A percentile compares a stretch with the other conserved stretches of the same genome.
Conservation (phyloP, 2,888 invertebrate species). For the Hymenopus coronatus region DNA sequence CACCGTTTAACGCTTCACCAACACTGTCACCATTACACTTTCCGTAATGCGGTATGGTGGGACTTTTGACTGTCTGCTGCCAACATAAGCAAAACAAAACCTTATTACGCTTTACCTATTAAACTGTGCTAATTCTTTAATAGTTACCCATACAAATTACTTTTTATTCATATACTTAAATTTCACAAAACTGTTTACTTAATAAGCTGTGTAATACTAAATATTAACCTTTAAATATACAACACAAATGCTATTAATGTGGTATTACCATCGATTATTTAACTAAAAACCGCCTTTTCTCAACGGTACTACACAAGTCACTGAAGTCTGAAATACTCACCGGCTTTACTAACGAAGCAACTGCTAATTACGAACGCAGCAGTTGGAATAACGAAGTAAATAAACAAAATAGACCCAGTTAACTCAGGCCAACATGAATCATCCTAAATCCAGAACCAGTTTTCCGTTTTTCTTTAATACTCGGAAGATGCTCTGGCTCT, state of each 20-base stretch:
- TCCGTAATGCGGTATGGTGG: background rate
- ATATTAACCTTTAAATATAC: background rate
- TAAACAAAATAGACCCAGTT: no score
- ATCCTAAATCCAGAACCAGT: no score
- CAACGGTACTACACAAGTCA: background rate
- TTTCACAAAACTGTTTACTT: background rate
- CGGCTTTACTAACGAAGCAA: no score
- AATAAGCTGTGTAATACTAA: background rate
- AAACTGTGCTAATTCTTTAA: background rate
- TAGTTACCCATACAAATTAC: background rate
- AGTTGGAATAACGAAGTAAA: no score
- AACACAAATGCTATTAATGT: background rate
- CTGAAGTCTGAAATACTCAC: no score
- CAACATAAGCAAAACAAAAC: background rate
- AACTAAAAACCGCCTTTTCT: background rate
- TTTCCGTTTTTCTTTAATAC: no score
- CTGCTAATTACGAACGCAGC: no score
- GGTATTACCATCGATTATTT: background rate
- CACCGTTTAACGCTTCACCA: background rate
- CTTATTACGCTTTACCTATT: background rate
- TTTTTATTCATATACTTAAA: background rate
- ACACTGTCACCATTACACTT: background rate
- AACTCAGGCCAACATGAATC: no score
- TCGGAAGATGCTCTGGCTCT: no score
- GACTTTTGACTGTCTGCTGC: background rate